A percentile compares a stretch with the other conserved stretches of the same genome.
These are phyloP conservation scores for Ectemnius lituratus DNA, from an alignment of 2,888 invertebrate species.

Conservation along the genomic window DNA sequence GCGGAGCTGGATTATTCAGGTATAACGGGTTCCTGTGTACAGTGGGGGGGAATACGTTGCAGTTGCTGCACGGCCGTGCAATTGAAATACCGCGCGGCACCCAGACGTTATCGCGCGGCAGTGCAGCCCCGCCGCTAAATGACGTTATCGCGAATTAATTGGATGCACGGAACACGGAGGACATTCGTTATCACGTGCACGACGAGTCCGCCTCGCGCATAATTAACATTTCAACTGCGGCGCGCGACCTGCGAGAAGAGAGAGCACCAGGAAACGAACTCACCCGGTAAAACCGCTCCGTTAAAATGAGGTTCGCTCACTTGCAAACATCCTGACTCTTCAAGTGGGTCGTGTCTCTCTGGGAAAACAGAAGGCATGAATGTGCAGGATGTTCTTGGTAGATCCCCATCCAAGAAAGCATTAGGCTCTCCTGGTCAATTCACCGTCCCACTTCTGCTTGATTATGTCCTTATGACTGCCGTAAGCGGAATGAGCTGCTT, in stretches of 20 bases:
- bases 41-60: neutral
- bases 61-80: neutral
- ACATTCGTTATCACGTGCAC: conserved; percentile 6
- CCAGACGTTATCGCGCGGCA: conserved; percentile 7
- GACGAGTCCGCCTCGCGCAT: conserved; percentile 7
- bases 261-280: too few relatives aligned
- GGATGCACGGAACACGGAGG: conserved; percentile 6
- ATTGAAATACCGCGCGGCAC: conserved; percentile 8
- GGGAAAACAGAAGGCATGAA: too few relatives aligned
- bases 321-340: too few relatives aligned
- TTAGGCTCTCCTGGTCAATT: neutral
- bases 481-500: conserved; percentile 6
- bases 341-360: too few relatives aligned
- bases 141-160: conserved; percentile 15
- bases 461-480: neutral
- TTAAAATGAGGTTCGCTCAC: too few relatives aligned
- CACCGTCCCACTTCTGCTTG: neutral
- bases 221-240: conserved; percentile 12
- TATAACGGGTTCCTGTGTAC: conserved; percentile 7
- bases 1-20: neutral
- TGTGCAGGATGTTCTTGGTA: neutral
- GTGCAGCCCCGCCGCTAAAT: conserved; percentile 1
- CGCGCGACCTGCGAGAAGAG: neutral
- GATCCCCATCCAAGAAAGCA: too few relatives aligned
- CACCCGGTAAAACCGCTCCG: too few relatives aligned